A percentile compares a stretch with the other conserved stretches of the same genome.
Evolutionary conservation across 2,113 vertebrate genomes (phyloP).

Genomic region (Ondatra zibethicus): DNA sequence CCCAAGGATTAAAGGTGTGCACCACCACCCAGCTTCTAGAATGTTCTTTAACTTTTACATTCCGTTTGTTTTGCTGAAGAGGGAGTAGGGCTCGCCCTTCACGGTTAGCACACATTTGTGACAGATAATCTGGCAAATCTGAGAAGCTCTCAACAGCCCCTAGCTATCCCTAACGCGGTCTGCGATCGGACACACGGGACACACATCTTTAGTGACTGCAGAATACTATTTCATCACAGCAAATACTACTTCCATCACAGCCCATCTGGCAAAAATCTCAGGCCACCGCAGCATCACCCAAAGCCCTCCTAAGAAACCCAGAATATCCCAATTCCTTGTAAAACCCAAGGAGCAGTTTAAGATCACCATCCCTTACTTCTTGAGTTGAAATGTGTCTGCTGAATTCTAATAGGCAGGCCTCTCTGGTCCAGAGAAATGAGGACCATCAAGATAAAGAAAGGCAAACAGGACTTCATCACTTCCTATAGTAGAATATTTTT

Average conservation of each 20-base stretch:
- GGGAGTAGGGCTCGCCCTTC: not conserved
- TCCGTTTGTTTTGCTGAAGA: constrained; percentile 23
- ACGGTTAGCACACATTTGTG: not conserved
- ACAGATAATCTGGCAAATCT: not conserved
- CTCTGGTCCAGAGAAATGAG: not conserved
- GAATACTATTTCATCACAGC: not conserved
- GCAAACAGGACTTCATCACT: not conserved
- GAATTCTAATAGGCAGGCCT: not conserved
- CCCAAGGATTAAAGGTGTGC: not conserved
- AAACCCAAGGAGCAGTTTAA: not conserved
- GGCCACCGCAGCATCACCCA: not conserved
- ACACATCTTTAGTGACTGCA: not conserved
- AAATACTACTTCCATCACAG: not conserved
- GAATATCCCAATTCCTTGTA: not conserved
- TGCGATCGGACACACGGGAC: not conserved
- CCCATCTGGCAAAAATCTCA: not conserved
- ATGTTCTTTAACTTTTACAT: not conserved
- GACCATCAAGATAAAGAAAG: not conserved
- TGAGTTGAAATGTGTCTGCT: not conserved
- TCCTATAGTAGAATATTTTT: no score
- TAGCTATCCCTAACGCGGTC: not conserved
- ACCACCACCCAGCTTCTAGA: not conserved
- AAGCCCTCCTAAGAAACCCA: not conserved
- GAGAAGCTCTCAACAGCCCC: not conserved
- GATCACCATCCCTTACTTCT: not conserved